Conservation (phyloP, 2,797 vertebrate genomes). For the Decapterus maruadsi region DNA sequence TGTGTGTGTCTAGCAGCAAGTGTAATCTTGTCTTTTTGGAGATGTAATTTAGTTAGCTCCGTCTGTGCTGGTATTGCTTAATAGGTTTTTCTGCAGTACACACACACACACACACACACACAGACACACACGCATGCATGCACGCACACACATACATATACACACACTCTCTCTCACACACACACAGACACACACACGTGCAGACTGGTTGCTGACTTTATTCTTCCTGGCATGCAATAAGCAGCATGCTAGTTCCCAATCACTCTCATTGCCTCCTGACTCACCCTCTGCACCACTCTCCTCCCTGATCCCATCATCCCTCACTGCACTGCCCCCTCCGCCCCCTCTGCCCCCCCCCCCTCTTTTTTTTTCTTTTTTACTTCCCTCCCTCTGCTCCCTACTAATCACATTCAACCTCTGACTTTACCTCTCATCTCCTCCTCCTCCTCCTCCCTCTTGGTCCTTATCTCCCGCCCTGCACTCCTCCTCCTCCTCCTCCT, state of each 20-base stretch:
- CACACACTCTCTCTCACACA: no score
- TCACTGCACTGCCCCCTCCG: background rate
- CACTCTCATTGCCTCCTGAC: conserved; percentile 58
- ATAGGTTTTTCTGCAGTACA: conserved; percentile 43
- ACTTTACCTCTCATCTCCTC: conserved; percentile 55
- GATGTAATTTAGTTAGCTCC: conserved; percentile 52
- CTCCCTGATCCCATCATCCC: conserved; percentile 38
- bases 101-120: conserved; percentile 1
- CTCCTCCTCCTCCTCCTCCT: conserved; percentile 9
- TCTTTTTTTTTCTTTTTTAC: background rate
- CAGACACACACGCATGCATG: conserved; percentile 19
- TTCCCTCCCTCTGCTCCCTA: conserved; percentile 27
- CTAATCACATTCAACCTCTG: conserved; percentile 68
- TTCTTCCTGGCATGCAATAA: conserved; percentile 77
- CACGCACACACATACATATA: conserved; percentile 15
- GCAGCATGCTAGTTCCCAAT: conserved; percentile 66
- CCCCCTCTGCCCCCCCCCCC: background rate
- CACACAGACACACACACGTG: background rate
- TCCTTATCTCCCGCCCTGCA: conserved; percentile 41
- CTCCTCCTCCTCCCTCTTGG: conserved; percentile 39
- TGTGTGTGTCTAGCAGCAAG: conserved; percentile 21
- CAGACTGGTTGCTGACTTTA: conserved; percentile 67
- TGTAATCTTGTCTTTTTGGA: conserved; percentile 59
- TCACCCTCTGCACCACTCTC: conserved; percentile 58
- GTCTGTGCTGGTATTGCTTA: conserved; percentile 55